These are phyloP conservation scores for Neodontobutis hainanensis DNA, from an alignment of 2,113 vertebrate species.

Conservation along the genomic window DNA sequence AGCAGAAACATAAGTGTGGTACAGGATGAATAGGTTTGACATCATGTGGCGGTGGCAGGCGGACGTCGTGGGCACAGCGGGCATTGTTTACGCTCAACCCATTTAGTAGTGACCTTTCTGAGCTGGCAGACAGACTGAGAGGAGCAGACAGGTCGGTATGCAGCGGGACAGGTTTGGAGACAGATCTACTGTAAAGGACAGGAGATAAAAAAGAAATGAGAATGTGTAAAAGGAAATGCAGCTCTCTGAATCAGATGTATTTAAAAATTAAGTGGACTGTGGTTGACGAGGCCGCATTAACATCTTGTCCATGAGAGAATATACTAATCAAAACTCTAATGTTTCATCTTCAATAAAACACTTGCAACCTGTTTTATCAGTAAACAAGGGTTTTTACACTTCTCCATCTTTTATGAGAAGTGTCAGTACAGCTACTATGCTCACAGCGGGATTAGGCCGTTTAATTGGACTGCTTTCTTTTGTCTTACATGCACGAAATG, in stretches of 20 bases:
- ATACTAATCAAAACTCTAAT: too few species aligned
- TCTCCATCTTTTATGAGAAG: too few species aligned
- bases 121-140: slow-evolving; percentile 63
- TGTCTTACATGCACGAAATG: too few species aligned
- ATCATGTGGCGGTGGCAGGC: slow-evolving; percentile 36
- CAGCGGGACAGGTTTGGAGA: slow-evolving; percentile 29
- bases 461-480: too few species aligned
- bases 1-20: slow-evolving; percentile 15
- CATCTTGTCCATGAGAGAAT: too few species aligned
- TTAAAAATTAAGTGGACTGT: too few species aligned
- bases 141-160: slow-evolving; percentile 50
- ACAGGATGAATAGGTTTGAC: slow-evolving; percentile 25
- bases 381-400: too few species aligned
- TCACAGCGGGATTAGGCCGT: too few species aligned
- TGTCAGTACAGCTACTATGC: too few species aligned
- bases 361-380: too few species aligned
- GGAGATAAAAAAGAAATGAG: slow-evolving; percentile 1
- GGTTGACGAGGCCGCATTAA: too few species aligned
- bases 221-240: background rate
- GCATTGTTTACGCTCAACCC: slow-evolving; percentile 61
- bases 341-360: too few species aligned
- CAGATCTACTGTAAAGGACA: background rate
- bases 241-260: background rate
- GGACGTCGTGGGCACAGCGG: slow-evolving; percentile 44
- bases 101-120: slow-evolving; percentile 65